Evolutionary conservation across 2,113 vertebrate genomes (phyloP), one percentile per base, ranked within the genome.

Genomic region (Thalassarche chlororhynchos): DNA sequence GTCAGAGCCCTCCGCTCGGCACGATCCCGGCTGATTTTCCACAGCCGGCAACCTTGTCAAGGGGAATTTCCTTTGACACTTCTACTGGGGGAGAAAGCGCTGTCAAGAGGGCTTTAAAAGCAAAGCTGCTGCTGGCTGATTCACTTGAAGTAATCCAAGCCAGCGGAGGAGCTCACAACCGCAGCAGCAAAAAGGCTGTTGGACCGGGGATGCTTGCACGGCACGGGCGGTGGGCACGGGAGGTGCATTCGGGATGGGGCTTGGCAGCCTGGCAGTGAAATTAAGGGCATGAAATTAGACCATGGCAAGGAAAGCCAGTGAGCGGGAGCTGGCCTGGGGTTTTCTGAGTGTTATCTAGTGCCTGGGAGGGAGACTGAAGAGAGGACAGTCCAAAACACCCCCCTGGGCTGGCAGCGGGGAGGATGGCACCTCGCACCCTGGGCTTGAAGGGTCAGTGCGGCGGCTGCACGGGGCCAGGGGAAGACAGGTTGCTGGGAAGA

Each of bases 51-150:
- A 60, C 55, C 36, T 82, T 38, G 19, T 96, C 86, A 91, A 86
- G 71, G 47, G 72, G 84, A 95, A 81, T 84, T 95, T 91, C 75
- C 69, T 92, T 64, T 74, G 49, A 83, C 5, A 6, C 75, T 84
- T 90, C 70, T 58, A 92, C 36, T 6, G 4, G 77, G 60, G 60
- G 42, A 84, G 69, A 89, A 93, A 92, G 17, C 1, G 0, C 57
- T 95, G 87, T 94, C 90, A 87, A 90, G 74, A 82, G 62, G 61
- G 49, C 42, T 94, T 88, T 96, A 83, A 92, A 84, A 79, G 75
- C 46, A 74, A 86, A 86, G 72, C 91, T 84, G 55, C 77, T 87
- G 83, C 81, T 91, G 69, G 46, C 47, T 78, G 80, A 68, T 79
- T 75, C 77, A 29, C 49, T 84, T 38, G 69, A 52, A 84, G 34